Evolutionary conservation across 1,140 invertebrate genomes (phyloP).

Genomic region (Ruditapes philippinarum): DNA sequence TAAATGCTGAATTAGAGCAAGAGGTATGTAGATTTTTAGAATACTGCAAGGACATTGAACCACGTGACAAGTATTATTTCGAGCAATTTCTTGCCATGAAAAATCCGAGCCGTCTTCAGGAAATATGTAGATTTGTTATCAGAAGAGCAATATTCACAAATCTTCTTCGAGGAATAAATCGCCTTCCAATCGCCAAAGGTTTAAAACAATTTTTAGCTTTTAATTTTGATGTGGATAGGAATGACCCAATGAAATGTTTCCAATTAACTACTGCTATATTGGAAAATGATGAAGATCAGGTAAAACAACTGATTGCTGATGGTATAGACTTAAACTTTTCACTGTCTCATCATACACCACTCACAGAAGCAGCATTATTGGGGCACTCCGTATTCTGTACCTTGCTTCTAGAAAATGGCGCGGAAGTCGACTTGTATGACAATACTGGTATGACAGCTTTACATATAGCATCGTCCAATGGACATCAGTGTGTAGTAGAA

Average conservation of each 20-base stretch:
- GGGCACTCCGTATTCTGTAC: neutral
- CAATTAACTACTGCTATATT: neutral
- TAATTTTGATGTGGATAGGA: neutral
- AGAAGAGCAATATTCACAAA: neutral
- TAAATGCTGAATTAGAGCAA: neutral
- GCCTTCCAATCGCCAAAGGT: neutral
- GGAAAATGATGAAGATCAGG: neutral
- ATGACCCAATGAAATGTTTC: neutral
- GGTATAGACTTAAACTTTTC: constrained; percentile 1
- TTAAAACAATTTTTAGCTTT: constrained; percentile 35
- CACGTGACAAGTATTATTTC: neutral
- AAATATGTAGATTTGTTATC: neutral
- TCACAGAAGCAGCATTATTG: neutral
- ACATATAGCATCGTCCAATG: neutral
- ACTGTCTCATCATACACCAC: constrained; percentile 1
- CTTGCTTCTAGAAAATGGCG: constrained; percentile 16
- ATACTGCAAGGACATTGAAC: neutral
- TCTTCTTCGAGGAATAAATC: neutral
- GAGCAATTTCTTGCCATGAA: neutral
- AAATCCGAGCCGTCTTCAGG: neutral
- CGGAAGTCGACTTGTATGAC: neutral
- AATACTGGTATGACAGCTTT: constrained; percentile 14
- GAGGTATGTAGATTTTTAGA: neutral
- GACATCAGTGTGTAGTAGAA: neutral
- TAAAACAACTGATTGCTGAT: neutral